Percentiles rank a stretch among this genome's conserved stretches.
phyloP scores from a whole-genome alignment of 1,140 invertebrate genomes.

The Drosophila asahinai region DNA sequence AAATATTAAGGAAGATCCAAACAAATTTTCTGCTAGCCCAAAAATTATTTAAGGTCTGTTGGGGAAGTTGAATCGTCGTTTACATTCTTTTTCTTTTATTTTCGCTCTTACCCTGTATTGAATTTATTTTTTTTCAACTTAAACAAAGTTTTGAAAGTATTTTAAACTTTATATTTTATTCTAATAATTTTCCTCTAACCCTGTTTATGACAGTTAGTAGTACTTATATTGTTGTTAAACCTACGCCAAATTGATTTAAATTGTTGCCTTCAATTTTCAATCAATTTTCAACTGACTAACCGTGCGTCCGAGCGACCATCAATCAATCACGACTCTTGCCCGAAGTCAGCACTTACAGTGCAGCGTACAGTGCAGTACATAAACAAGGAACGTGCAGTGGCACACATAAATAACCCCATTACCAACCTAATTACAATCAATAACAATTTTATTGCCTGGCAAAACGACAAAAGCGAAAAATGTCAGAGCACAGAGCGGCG shows the following conservation, averaged over 20 bases:
- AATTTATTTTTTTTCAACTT: too few relatives aligned
- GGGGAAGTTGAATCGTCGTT: too few relatives aligned
- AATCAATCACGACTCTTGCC: constrained; percentile 67
- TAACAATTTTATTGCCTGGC: constrained; percentile 72
- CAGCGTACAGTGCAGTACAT: constrained; percentile 50
- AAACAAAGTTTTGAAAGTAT: neutral
- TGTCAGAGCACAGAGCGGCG: constrained; percentile 37
- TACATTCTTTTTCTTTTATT: too few relatives aligned
- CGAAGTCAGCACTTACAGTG: constrained; percentile 34
- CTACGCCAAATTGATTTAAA: constrained; percentile 42
- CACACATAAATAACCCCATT: constrained; percentile 80
- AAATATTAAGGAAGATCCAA: too few relatives aligned
- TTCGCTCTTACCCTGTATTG: too few relatives aligned
- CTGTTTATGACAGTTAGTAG: neutral
- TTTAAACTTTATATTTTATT: neutral
- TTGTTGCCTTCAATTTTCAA: constrained; percentile 41
- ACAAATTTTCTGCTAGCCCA: too few relatives aligned
- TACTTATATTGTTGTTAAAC: neutral
- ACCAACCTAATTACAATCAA: constrained; percentile 72
- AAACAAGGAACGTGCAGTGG: constrained; percentile 44
- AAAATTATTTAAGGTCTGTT: too few relatives aligned
- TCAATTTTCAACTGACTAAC: constrained; percentile 51
- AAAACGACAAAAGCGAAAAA: constrained; percentile 33
- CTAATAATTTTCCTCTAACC: neutral
- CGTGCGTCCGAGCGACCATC: constrained; percentile 33